Conservation (phyloP, 2,888 invertebrate species). For the Coelopa pilipes region DNA sequence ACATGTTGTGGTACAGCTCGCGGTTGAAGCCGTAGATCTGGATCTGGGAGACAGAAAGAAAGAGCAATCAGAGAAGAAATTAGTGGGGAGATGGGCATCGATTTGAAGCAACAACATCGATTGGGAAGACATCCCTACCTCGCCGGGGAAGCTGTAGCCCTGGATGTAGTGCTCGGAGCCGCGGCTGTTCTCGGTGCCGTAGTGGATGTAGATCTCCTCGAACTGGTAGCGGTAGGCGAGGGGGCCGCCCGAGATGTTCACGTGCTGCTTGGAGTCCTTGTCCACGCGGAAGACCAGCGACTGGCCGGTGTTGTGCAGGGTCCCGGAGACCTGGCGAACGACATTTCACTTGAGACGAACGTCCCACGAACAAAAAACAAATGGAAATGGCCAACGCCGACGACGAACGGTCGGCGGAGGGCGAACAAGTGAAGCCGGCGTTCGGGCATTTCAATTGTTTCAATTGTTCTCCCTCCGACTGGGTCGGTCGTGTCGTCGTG, state of each 20-base stretch:
- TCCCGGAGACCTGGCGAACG: conserved; percentile 81
- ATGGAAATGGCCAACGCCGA: conserved; percentile 8
- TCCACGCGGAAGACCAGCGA: conserved; percentile 92
- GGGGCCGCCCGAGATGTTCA: conserved; percentile 96
- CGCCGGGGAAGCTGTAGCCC: conserved; percentile 95
- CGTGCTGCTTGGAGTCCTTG: conserved; percentile 88
- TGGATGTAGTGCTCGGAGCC: conserved; percentile 98
- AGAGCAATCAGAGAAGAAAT: too few relatives aligned
- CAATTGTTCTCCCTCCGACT: background rate
- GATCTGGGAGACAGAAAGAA: conserved; percentile 72
- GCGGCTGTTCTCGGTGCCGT: conserved; percentile 86
- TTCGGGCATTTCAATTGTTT: background rate
- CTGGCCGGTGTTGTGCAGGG: conserved; percentile 92
- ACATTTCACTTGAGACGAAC: background rate
- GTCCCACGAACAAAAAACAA: conserved; percentile 4
- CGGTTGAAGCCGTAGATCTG: conserved; percentile 97
- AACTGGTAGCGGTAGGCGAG: conserved; percentile 95
- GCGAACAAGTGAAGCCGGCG: conserved; percentile 6
- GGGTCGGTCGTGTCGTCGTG: background rate
- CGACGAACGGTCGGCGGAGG: conserved; percentile 24
- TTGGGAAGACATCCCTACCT: conserved; percentile 75
- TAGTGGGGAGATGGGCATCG: background rate
- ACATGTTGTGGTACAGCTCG: conserved; percentile 96
- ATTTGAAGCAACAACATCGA: background rate
- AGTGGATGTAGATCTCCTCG: conserved; percentile 95